Base-by-base conservation (phyloP, 1,140 invertebrate species). In the Solen grandis region DNA sequence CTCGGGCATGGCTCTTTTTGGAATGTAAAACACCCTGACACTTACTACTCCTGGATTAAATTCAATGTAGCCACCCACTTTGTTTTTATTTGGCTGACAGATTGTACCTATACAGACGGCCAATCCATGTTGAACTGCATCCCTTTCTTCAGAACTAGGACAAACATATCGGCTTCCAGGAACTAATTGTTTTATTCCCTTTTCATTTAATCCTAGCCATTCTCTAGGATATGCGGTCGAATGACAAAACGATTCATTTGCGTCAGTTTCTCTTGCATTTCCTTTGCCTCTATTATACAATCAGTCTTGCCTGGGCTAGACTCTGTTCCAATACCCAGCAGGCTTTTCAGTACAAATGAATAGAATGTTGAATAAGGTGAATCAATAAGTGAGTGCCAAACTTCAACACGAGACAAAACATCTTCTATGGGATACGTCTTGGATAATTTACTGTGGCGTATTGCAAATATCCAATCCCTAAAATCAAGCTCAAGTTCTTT, bases 311-410 rank as follows among this genome's bases (percentile, higher is more conserved):
- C 75, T 31, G 76, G 73, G 33, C 55, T 66, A 4, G 59, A 25
- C 5, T 46, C 50, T 38, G 75, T 73, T 5, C 81, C 84, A 52
- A 85, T 76, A 5, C 84, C 84, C 14, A 85, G 46, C 0, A 85
- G 66, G 62, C 81, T 83, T 52, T 68, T 69, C 10, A 85, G 27
- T n/a, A 85, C 66, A 41, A 85, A 85, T 10, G 72, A 14, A 52
- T 85, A 85, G 31, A 76, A 85, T 35, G 50, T 75, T 14, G 84
- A 83, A 35, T 80, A 57, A 10, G 84, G 82, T 35, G 84, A 83
- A 14, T 63, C 38, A 22, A 81, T n/a, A n/a, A 13, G 25, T 1
- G 72, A 72, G 63, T 83, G 22, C 84, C 84, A 85, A 5, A 31
- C 22, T 27, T 76, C 25, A 0, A 85, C 80, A 50, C 72, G 63